phyloP scores from a whole-genome alignment of 1,140 invertebrate genomes.

The Scaptomyza hsui region DNA sequence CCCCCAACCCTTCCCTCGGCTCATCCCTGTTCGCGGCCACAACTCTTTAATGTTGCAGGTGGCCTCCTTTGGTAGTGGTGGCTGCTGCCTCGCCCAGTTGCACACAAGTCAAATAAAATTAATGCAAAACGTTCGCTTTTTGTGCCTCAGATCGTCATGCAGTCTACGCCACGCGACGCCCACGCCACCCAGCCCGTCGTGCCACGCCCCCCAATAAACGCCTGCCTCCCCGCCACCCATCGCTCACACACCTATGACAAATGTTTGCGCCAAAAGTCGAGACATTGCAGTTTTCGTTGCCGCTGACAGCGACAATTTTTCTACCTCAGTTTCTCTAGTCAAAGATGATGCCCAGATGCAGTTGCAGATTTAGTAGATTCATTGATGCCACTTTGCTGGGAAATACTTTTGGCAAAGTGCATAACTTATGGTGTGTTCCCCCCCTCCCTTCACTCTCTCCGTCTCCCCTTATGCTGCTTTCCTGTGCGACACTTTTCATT shows the following conservation, averaged over 20 bases:
- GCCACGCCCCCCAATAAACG: slow-evolving; percentile 35
- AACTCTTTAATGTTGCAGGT: slow-evolving; percentile 61
- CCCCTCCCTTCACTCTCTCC: background rate
- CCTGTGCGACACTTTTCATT: slow-evolving; percentile 47
- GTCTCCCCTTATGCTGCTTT: background rate
- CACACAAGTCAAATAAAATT: slow-evolving; percentile 69
- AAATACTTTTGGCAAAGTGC: slow-evolving; percentile 73
- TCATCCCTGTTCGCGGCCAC: background rate
- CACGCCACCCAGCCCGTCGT: slow-evolving; percentile 26
- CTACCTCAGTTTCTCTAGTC: slow-evolving; percentile 40
- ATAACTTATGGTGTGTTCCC: slow-evolving; percentile 42
- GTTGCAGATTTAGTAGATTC: slow-evolving; percentile 47
- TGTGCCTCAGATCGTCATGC: slow-evolving; percentile 64
- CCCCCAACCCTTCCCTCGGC: background rate
- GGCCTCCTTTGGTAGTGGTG: slow-evolving; percentile 54
- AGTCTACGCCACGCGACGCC: slow-evolving; percentile 80
- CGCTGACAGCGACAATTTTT: slow-evolving; percentile 76
- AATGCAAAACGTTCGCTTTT: slow-evolving; percentile 41
- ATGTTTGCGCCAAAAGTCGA: slow-evolving; percentile 50
- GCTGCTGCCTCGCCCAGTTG: slow-evolving; percentile 71
- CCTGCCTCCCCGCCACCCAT: background rate
- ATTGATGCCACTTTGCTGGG: slow-evolving; percentile 78
- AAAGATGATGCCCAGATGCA: slow-evolving; percentile 13
- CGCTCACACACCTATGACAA: slow-evolving; percentile 36
- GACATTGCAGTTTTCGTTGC: slow-evolving; percentile 64